A percentile compares a stretch with the other conserved stretches of the same genome.
Evolutionary conservation across 30 jellyfish, hydroid and myxozoan genomes (phyloP).

Genomic region (Phacellophora camtschatica): DNA sequence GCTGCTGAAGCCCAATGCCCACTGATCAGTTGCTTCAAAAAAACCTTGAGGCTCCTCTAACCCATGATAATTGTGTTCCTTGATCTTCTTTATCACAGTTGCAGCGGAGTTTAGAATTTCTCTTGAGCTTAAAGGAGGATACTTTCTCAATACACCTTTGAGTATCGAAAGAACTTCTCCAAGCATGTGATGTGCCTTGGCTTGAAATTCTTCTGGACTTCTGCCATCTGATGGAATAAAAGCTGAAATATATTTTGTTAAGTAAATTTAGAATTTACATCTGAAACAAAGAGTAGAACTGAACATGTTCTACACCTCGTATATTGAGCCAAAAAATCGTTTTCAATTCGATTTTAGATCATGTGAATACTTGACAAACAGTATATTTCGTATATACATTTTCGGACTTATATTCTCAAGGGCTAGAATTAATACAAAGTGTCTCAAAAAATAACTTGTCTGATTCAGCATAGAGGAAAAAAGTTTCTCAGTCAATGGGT

Average conservation of each 20-base stretch:
- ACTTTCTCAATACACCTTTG: constrained; percentile 74
- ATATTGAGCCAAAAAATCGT: too few relatives aligned
- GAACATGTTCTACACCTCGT: too few relatives aligned
- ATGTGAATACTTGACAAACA: too few relatives aligned
- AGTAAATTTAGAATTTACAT: too few relatives aligned
- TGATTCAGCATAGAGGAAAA: too few relatives aligned
- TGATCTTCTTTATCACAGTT: constrained; percentile 66
- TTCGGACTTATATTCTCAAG: too few relatives aligned
- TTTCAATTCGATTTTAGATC: too few relatives aligned
- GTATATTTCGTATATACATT: too few relatives aligned
- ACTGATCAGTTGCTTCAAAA: constrained; percentile 91
- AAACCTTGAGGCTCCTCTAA: constrained; percentile 80
- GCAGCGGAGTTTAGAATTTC: constrained; percentile 92
- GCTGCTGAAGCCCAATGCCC: constrained; percentile 90
- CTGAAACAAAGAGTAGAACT: too few relatives aligned
- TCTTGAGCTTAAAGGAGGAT: constrained; percentile 80
- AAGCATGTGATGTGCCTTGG: constrained; percentile 74
- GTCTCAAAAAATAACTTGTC: too few relatives aligned
- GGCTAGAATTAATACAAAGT: too few relatives aligned
- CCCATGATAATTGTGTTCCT: constrained; percentile 59
- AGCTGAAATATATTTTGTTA: background rate
- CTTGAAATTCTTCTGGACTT: constrained; percentile 53
- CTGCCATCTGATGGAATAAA: background rate
- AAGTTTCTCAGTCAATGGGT: too few relatives aligned
- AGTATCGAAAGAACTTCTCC: constrained; percentile 90